Evolutionary conservation across 2,797 vertebrate species (phyloP), one percentile per base, ranked within the genome.

Genomic region (Sebastes nivosus): DNA sequence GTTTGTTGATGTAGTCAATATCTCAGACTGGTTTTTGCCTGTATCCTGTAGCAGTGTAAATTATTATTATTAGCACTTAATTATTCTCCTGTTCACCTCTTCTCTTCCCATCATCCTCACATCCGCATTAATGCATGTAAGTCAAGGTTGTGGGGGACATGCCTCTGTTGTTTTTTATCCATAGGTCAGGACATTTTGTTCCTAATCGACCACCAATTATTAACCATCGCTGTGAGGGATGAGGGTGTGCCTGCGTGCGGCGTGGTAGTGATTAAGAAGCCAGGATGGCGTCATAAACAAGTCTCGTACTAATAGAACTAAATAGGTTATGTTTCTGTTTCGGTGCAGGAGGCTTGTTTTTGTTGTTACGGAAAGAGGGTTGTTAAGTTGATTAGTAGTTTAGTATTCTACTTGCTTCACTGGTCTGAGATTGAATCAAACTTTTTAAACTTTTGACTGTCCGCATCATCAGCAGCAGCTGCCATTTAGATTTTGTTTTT

Each of bases 141-240:
- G 22, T 66, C 18, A 20, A 58, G 64, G 76, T 80, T 72, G 34
- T 20, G n/a, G 60, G 76, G 70, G 54, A 78, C 67, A 72, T 60
- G 63, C n/a, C 54, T 74, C 34, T 57, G 64, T 54, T 67, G 32
- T 77, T 70, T 80, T 72, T 42, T 32, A 52, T 8, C 68, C 72
- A 78, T 83, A 85, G 81, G 78, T 87, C 72, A 72, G 74, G 65
- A 64, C 85, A 79, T 77, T 87, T 80, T 76, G 81, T 88, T 83
- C 77, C 85, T 66, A 77, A 77, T 82, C 61, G 72, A 80, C 65
- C 70, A 75, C 59, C 89, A 90, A 91, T 94, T 93, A 93, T 84
- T 67, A 66, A 34, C 76, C 68, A 24, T 89, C 66, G 66, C 80
- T 73, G 77, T 34, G 25, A 79, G 52, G 76, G 61, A 68, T 46